These are phyloP conservation scores for Eueremaeus valkanovi DNA, from an alignment of 2,888 invertebrate species.

Conservation along the genomic window DNA sequence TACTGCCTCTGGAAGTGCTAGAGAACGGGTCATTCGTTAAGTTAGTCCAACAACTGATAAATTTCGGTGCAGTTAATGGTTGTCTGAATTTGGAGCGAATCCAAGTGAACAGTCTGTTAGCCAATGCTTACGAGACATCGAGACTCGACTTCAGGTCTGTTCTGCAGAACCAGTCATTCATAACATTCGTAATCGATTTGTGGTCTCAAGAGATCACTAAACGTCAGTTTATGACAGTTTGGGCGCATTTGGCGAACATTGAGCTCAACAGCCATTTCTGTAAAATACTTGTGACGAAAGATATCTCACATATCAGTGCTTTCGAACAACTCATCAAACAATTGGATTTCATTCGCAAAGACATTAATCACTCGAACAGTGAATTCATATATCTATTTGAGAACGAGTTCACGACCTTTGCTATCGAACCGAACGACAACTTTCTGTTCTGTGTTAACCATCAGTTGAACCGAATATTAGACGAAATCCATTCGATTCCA, in stretches of 20 bases:
- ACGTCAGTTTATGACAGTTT: slow-evolving; percentile 18
- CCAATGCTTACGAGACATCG: background rate
- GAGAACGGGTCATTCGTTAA: background rate
- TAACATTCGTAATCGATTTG: slow-evolving; percentile 10
- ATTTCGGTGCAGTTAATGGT: slow-evolving; percentile 25
- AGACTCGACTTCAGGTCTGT: background rate
- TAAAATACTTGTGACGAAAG: slow-evolving; percentile 2
- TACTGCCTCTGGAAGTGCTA: slow-evolving; percentile 17
- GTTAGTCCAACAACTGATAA: slow-evolving; percentile 16
- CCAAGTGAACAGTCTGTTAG: background rate
- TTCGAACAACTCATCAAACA: slow-evolving; percentile 8
- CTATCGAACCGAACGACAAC: background rate
- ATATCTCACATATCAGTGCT: background rate
- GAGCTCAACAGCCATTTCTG: background rate
- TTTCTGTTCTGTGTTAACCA: slow-evolving; percentile 10
- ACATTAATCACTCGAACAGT: background rate
- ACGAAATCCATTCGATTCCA: background rate
- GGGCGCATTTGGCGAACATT: background rate
- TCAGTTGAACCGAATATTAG: slow-evolving; percentile 6
- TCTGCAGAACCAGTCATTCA: background rate
- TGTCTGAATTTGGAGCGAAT: background rate
- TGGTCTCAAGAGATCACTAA: slow-evolving; percentile 19
- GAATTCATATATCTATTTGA: slow-evolving; percentile 13
- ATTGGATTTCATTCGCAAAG: slow-evolving; percentile 23
- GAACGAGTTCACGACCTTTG: background rate